Base-by-base conservation (phyloP, 2,888 invertebrate genomes). In the Dryococelus australis region DNA sequence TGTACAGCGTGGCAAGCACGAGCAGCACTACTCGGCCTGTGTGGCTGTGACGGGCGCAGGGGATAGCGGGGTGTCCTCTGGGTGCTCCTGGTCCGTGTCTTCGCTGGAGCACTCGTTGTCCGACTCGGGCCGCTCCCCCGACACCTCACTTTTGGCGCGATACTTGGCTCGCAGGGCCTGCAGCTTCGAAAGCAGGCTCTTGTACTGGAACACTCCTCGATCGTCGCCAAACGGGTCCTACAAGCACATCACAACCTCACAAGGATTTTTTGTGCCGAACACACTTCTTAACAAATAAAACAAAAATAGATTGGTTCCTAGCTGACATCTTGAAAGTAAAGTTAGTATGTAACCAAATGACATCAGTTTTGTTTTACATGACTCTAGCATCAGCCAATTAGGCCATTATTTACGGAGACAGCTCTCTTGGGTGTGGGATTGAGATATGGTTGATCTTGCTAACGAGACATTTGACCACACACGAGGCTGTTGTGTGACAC, bases 141-240 rank as follows among this genome's bases (percentile, higher is more conserved):
- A 24, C 4, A 26, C 47, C 43, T 28, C 47, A n/a, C 43, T 20
- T 84, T 83, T 84, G 16, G 86, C 84, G 79, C 84, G 83, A 85
- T 90, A 84, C 86, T 89, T 90, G 78, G 85, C 88, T 85, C 90
- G 90, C 51, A 91, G 89, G 12, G 85, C 88, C 65, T 90, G 88
- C 10, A 91, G 88, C 43, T 91, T 89, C 26, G 86, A 87, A 78
- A 90, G 87, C 27, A 91, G 89, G 35, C 85, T 86, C 85, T 90
- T 88, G 87, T 91, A 91, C 87, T 91, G 89, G 88, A 91, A 91
- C n/a, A 86, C 53, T n/a, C 91, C 91, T 86, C 91, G 88, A 78
- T 90, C 90, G 81, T 90, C 91, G 35, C 90, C 90, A 89, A 91
- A 91, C 5, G 91, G 91, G 88, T 91, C 91, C 91, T 91, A 87